Conservation (phyloP, 2,113 vertebrate species). For the Spermophilus dauricus region DNA sequence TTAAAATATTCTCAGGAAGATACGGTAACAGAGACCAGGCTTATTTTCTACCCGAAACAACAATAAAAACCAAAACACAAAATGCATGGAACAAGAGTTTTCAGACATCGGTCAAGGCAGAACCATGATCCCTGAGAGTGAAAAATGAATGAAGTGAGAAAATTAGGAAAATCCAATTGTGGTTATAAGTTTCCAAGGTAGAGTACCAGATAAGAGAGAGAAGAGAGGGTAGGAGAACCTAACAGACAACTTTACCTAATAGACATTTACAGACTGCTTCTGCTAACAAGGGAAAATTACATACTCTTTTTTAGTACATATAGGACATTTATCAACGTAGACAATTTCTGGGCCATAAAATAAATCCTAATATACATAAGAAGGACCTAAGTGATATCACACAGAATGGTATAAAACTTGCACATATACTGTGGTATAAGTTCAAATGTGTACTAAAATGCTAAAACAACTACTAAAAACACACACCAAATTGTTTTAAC, state of each 20-base stretch:
- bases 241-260: background rate
- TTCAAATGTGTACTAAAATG: background rate
- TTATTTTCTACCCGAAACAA: background rate
- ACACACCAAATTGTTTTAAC: background rate
- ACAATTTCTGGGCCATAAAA: background rate
- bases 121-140: background rate
- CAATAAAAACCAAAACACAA: background rate
- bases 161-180: background rate
- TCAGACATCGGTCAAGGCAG: too few relatives aligned
- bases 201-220: accelerated
- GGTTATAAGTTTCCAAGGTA: background rate
- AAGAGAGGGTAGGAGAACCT: too few relatives aligned
- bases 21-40: background rate
- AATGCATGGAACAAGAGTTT: background rate
- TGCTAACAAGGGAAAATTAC: background rate
- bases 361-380: background rate
- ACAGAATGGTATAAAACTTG: background rate
- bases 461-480: background rate
- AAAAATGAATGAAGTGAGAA: background rate
- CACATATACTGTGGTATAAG: too few relatives aligned
- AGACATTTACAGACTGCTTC: background rate
- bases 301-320: background rate
- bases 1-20: slow-evolving; percentile 21
- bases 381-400: background rate
- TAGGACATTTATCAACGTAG: background rate